Evolutionary conservation across 2,797 vertebrate species (phyloP).

Genomic region (Sebastes alutus): DNA sequence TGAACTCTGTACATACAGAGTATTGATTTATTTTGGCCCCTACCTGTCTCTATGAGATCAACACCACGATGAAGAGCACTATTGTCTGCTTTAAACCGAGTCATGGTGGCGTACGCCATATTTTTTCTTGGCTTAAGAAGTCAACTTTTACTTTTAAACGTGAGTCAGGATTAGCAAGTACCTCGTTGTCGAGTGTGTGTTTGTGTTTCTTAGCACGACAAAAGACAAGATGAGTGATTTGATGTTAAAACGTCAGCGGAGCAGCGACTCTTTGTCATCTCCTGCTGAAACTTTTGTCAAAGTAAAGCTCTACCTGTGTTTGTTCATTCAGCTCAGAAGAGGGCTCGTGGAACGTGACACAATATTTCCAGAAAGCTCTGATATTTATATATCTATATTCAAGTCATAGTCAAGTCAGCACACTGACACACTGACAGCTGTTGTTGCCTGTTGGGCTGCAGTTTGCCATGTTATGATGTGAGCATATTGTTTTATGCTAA

Average conservation of each 20-base stretch:
- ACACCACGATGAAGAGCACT: neutral
- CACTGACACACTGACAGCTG: no score
- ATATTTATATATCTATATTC: neutral
- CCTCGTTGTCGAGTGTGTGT: neutral
- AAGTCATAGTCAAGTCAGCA: no score
- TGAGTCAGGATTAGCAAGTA: neutral
- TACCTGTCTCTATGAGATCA: neutral
- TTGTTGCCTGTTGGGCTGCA: no score
- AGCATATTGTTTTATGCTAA: no score
- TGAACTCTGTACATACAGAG: neutral
- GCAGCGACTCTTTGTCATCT: neutral
- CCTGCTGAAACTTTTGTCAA: neutral
- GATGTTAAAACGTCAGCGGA: neutral
- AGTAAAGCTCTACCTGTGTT: neutral
- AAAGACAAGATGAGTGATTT: conserved; percentile 4
- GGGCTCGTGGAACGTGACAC: neutral
- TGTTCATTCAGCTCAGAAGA: neutral
- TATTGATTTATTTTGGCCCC: conserved; percentile 41
- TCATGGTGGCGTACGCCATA: neutral
- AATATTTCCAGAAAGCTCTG: neutral
- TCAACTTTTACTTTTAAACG: neutral
- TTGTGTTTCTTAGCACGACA: neutral
- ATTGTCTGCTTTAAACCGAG: conserved; percentile 17
- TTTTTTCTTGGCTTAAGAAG: neutral
- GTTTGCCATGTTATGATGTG: no score